Percentiles rank a stretch among this genome's conserved stretches.
These are phyloP conservation scores for Agrochola circellaris DNA, from an alignment of 2,888 invertebrate species.

Conservation along the genomic window DNA sequence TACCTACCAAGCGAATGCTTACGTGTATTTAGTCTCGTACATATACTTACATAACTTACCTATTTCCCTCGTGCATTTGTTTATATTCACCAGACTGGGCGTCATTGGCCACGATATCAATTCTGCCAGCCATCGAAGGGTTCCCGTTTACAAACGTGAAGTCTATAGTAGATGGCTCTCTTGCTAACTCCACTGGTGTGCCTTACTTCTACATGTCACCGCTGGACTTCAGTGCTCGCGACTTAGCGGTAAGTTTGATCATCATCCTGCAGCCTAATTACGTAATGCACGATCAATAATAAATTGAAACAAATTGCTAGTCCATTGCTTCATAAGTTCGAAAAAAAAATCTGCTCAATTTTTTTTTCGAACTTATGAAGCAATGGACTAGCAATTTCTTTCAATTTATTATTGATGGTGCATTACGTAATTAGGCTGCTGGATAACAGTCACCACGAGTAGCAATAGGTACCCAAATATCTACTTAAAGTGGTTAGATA, in stretches of 20 bases:
- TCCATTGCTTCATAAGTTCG: too few species aligned
- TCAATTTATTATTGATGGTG: too few species aligned
- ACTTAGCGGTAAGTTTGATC: slow-evolving; percentile 91
- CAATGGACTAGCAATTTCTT: too few species aligned
- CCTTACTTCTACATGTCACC: slow-evolving; percentile 94
- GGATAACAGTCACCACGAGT: not conserved
- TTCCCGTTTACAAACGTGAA: slow-evolving; percentile 93
- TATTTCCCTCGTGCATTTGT: not conserved
- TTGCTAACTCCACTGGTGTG: slow-evolving; percentile 92
- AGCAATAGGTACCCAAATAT: too few species aligned
- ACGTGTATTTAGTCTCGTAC: slow-evolving; percentile 17
- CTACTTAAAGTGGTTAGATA: too few species aligned
- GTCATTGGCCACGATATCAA: slow-evolving; percentile 93
- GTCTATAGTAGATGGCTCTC: slow-evolving; percentile 93
- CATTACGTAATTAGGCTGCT: too few species aligned
- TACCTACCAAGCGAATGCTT: slow-evolving; percentile 13
- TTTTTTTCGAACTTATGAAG: too few species aligned
- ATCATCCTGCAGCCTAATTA: too few species aligned
- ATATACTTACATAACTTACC: not conserved
- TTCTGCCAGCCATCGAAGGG: slow-evolving; percentile 89
- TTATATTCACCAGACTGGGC: slow-evolving; percentile 92
- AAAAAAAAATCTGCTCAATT: too few species aligned
- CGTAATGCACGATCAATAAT: too few species aligned
- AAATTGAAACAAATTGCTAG: too few species aligned
- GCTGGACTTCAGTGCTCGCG: slow-evolving; percentile 92